Evolutionary conservation across 2,797 vertebrate species (phyloP).

Genomic region (Melanotaenia trifasciata): DNA sequence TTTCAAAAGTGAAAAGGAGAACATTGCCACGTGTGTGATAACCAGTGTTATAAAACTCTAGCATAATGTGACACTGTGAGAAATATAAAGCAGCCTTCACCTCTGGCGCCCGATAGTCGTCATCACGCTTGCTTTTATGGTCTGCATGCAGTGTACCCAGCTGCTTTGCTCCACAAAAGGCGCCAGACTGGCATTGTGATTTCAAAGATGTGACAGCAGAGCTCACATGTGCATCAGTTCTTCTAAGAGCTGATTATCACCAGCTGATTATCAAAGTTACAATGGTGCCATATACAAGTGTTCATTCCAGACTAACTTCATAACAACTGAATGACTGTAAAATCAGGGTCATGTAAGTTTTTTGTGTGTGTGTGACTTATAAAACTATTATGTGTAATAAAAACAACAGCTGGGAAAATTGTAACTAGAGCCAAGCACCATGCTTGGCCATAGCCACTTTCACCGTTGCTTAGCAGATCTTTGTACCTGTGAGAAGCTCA

Average conservation of each 20-base stretch:
- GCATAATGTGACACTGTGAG: constrained; percentile 53
- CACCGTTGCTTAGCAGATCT: constrained; percentile 26
- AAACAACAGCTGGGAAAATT: constrained; percentile 41
- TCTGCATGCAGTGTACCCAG: constrained; percentile 73
- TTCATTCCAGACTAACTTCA: constrained; percentile 48
- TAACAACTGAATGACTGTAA: constrained; percentile 43
- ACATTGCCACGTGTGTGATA: constrained; percentile 51
- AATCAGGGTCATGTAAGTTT: constrained; percentile 22
- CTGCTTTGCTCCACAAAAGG: constrained; percentile 82
- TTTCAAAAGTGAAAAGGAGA: constrained; percentile 49
- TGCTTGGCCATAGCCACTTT: constrained; percentile 6
- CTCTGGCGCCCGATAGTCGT: constrained; percentile 77
- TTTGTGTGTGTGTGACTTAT: constrained; percentile 33
- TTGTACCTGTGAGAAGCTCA: constrained; percentile 20
- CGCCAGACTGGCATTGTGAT: constrained; percentile 69
- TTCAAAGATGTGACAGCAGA: constrained; percentile 61
- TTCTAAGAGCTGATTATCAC: constrained; percentile 51
- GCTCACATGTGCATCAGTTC: constrained; percentile 61
- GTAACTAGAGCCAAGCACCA: constrained; percentile 24
- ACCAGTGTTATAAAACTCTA: constrained; percentile 64
- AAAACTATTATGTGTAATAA: constrained; percentile 29
- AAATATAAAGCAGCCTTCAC: constrained; percentile 54
- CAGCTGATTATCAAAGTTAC: constrained; percentile 46
- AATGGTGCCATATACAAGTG: constrained; percentile 44
- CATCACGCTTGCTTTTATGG: constrained; percentile 77